Conservation (phyloP, 2,113 vertebrate genomes). For the Neotoma lepida region DNA sequence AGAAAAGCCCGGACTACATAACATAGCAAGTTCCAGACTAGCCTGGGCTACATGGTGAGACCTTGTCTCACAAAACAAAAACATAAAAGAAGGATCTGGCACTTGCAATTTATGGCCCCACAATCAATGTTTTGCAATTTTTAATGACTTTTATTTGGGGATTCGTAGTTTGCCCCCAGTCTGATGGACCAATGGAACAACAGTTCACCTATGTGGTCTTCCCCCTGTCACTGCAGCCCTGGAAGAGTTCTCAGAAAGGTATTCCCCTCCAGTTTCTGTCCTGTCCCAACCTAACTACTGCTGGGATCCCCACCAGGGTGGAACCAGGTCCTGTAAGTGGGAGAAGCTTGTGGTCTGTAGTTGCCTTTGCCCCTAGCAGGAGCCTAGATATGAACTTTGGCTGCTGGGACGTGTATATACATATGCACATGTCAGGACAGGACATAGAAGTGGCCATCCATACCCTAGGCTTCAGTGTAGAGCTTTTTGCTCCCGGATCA, state of each 20-base stretch:
- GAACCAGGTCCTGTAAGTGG: background rate
- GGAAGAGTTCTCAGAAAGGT: background rate
- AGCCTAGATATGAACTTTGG: background rate
- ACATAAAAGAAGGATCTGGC: background rate
- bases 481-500: background rate
- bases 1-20: background rate
- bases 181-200: background rate
- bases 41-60: background rate
- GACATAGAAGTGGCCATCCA: background rate
- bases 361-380: background rate
- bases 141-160: background rate
- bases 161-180: background rate
- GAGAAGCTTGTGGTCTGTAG: background rate
- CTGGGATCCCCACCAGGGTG: background rate
- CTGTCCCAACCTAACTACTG: background rate
- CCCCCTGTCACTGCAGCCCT: background rate
- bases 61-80: background rate
- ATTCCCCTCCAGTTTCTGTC: background rate
- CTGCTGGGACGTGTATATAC: background rate
- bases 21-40: background rate
- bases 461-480: background rate
- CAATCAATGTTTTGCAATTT: background rate
- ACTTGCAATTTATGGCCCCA: background rate
- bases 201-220: fast-evolving
- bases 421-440: background rate